Evolutionary conservation across 2,888 invertebrate species (phyloP), one percentile per base, ranked within the genome.

Genomic region (Ectemnius lituratus): DNA sequence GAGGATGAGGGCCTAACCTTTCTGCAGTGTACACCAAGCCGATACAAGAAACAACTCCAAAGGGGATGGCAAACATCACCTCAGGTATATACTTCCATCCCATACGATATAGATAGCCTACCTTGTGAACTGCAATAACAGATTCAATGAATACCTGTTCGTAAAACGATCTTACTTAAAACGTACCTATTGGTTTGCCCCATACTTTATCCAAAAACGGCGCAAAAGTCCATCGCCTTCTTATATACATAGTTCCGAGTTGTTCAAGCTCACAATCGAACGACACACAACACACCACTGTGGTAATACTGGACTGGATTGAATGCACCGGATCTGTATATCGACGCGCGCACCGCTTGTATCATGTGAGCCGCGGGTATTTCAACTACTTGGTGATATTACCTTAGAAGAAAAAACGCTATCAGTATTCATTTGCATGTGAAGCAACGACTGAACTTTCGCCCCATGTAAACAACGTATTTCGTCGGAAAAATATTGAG

Each of bases 11-110:
- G 13, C 1, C 28, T 0, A 2, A 2, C 2, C 0, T 2, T 4
- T 0, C 56, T 23, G 56, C 11, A 3, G 28, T 47, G 0, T 0
- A 0, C 0, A 8, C 0, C 0, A 14, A 0, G n/a, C 3, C 23
- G 8, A 5, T 5, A 16, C 0, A 1, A 5, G 52, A 14, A 16
- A 52, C 14, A 0, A 52, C 2, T 14, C 11, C 14, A 16, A 52
- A 14, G 52, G 52, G 52, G 5, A n/a, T 1, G 5, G 5, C 16
- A 52, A 52, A 14, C 52, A 52, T 52, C 3, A 16, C 13, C 16
- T 52, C 52, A 16, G 52, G 52, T 14, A 52, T 6, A 16, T 16
- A 4, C 13, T 16, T 14, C 52, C 52, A 52, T 11, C 52, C 52
- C n/a, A 14, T 14, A 1, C 5, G 1, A 5, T 16, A 52, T 14